Percentiles rank a stretch among this genome's conserved stretches.
phyloP scores from a whole-genome alignment of 2,888 invertebrate species.

The Stenchaetothrips biformis region DNA sequence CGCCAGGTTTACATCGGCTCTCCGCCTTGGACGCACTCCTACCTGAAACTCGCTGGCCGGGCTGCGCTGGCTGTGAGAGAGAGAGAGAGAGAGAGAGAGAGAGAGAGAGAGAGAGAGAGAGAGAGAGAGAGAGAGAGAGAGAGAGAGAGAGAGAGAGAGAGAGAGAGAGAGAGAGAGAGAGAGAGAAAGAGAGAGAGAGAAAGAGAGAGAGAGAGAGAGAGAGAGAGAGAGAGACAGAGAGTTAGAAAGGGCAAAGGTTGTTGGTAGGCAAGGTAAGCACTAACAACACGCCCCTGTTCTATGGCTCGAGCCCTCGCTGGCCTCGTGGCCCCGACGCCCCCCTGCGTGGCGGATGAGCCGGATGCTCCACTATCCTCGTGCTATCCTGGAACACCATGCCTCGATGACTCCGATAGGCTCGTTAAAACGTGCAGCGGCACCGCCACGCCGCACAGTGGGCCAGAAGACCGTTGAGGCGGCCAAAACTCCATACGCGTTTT shows the following conservation, averaged over 20 bases:
- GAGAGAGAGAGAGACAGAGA: background rate
- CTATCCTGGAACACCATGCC: too few species aligned
- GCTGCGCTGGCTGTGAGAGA: too few species aligned
- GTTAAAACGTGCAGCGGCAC: background rate
- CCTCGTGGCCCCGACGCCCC: background rate
- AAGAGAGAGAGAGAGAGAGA: background rate
- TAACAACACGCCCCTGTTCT: background rate
- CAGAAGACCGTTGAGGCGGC: background rate
- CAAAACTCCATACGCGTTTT: background rate
- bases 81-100: background rate
- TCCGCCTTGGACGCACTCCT: background rate
- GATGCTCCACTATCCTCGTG: background rate
- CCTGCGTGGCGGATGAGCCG: background rate
- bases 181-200: background rate
- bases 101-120: constrained; percentile 9
- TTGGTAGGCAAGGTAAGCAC: background rate
- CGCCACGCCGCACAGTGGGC: background rate
- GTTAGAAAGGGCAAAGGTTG: background rate
- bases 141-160: background rate
- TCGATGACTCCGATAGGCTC: too few species aligned
- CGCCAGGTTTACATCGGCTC: constrained; percentile 13
- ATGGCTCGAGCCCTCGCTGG: background rate
- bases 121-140: background rate
- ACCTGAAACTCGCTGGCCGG: too few species aligned
- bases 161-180: background rate